A percentile compares a stretch with the other conserved stretches of the same genome.
These are phyloP conservation scores for Furcula furcula DNA, from an alignment of 2,888 invertebrate genomes.

Conservation along the genomic window DNA sequence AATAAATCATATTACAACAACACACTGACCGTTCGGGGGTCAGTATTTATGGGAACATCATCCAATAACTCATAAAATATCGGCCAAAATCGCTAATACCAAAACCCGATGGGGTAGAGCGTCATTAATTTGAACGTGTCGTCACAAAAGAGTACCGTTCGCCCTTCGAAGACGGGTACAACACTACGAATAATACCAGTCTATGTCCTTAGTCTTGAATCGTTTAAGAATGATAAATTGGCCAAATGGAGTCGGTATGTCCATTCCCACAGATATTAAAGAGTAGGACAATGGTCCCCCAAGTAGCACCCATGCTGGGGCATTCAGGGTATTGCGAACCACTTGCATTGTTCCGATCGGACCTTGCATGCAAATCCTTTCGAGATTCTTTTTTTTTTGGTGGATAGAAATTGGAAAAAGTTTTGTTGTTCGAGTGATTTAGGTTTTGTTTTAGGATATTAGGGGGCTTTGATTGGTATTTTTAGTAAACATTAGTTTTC, in stretches of 20 bases:
- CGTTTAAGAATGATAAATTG: constrained; percentile 82
- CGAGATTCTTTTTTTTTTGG: constrained; percentile 61
- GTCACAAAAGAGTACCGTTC: constrained; percentile 63
- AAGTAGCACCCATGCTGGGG: constrained; percentile 71
- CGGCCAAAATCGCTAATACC: constrained; percentile 54
- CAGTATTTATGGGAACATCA: constrained; percentile 68
- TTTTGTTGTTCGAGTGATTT: constrained; percentile 55
- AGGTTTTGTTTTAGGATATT: constrained; percentile 51
- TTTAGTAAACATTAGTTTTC: too few species aligned
- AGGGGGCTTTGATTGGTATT: constrained; percentile 2
- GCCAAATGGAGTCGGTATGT: constrained; percentile 78
- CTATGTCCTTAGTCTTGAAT: constrained; percentile 54
- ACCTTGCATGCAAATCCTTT: constrained; percentile 73
- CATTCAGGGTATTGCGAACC: constrained; percentile 75
- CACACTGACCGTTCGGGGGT: constrained; percentile 32
- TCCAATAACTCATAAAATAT: constrained; percentile 75
- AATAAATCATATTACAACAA: constrained; percentile 24
- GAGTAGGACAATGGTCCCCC: constrained; percentile 69
- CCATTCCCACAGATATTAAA: constrained; percentile 82
- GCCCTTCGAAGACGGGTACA: constrained; percentile 46
- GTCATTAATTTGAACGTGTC: constrained; percentile 51
- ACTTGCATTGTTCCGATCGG: constrained; percentile 52
- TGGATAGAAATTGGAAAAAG: constrained; percentile 78
- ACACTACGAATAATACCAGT: constrained; percentile 57
- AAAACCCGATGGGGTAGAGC: constrained; percentile 66